These are phyloP conservation scores for Globia sparganii DNA, from an alignment of 2,888 invertebrate species.

Conservation along the genomic window DNA sequence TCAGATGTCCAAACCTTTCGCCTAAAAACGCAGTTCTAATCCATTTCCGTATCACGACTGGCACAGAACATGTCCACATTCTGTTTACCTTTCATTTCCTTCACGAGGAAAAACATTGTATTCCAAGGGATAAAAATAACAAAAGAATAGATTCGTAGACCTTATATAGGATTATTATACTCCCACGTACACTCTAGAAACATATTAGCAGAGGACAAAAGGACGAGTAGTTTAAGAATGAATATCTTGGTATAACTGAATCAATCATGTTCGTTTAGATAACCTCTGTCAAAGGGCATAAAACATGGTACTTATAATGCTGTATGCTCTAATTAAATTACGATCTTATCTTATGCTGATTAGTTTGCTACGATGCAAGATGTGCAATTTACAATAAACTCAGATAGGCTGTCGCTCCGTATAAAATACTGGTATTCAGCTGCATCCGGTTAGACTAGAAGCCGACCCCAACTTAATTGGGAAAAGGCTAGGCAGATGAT, in stretches of 20 bases:
- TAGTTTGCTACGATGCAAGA: constrained; percentile 6
- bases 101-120: constrained; percentile 27
- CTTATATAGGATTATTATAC: constrained; percentile 4
- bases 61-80: background rate
- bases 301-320: constrained; percentile 6
- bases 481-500: too few species aligned
- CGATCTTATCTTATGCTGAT: constrained; percentile 10
- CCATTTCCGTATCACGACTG: constrained; percentile 36
- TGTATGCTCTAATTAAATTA: constrained; percentile 48
- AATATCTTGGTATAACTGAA: constrained; percentile 6
- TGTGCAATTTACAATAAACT: constrained; percentile 9
- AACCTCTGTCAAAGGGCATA: constrained; percentile 35
- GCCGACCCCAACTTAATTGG: too few species aligned
- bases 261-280: constrained; percentile 40
- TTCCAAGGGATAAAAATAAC: constrained; percentile 16
- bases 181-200: background rate
- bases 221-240: constrained; percentile 12
- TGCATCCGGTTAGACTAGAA: too few species aligned
- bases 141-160: background rate
- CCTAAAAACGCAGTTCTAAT: constrained; percentile 13
- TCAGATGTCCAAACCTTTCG: background rate
- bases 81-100: constrained; percentile 42
- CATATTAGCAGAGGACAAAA: constrained; percentile 34
- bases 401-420: too few species aligned
- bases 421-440: too few species aligned